Base-by-base conservation (phyloP, 2,888 invertebrate genomes). In the Cylloceria caligata region DNA sequence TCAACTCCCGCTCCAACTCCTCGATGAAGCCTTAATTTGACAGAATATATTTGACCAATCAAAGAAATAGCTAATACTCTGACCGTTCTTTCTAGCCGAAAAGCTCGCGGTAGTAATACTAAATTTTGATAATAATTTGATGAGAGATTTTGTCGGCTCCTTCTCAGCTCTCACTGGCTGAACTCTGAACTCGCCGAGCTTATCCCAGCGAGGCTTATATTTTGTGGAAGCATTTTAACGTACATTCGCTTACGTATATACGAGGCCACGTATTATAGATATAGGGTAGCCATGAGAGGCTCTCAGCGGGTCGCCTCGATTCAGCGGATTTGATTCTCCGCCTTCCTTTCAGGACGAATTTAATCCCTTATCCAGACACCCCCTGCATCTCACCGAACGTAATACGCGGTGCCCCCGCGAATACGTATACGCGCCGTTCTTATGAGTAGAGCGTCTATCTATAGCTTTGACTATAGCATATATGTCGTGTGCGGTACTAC, bases 281-380 rank as follows among this genome's bases (percentile, higher is more conserved):
- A 69, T 71, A 72, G 68, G 80, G 64, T 72, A 36, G 68, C 24
- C 49, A 55, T 47, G 57, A 69, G 73, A 71, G 74, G 65, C 65
- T 79, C 55, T 65, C 69, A 52, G 30, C 34, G 81, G 65, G 80
- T 82, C 68, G 77, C 65, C 73, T 76, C 73, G 57, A 79, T 83
- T 82, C 84, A 84, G 74, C 78, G 75, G 55, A 83, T 83, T 83
- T 81, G 81, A 83, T 78, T 74, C 82, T 72, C 55, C 62, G 81
- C 74, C 65, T 69, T 75, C 81, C 78, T 81, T 83, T 83, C 77
- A 81, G 65, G 52, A 73, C 76, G 77, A 72, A 83, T 84, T 82
- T 83, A 85, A 85, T 84, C 80, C 78, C 72, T 80, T 75, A 81
- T 45, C 78, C 83, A 80, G 77, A 83, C 81, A 80, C 76, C 57